Conservation (phyloP, 2,113 vertebrate genomes). For the Felis chaus region DNA sequence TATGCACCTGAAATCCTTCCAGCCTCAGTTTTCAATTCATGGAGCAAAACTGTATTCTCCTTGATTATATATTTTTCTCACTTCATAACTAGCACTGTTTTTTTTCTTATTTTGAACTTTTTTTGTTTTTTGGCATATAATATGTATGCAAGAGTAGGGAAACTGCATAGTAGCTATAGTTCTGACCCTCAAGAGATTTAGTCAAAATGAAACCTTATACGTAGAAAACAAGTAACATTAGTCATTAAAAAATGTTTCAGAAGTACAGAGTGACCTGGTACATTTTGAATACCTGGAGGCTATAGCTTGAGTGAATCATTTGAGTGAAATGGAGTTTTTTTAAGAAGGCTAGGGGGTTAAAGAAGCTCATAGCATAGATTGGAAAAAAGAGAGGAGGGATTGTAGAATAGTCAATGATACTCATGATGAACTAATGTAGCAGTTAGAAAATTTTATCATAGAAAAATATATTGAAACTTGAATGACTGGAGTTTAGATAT, state of each 20-base stretch:
- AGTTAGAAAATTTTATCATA: neutral
- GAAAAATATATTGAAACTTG: neutral
- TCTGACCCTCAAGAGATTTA: neutral
- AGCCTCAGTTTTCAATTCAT: neutral
- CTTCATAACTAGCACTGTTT: neutral
- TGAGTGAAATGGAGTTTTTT: constrained; percentile 27
- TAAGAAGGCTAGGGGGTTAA: constrained; percentile 17
- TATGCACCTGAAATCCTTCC: neutral
- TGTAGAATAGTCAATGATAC: neutral
- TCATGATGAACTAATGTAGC: neutral
- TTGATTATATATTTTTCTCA: neutral
- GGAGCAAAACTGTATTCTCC: neutral
- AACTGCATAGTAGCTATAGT: neutral
- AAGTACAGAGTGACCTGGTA: constrained; percentile 34
- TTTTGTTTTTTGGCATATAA: neutral
- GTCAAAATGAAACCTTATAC: neutral
- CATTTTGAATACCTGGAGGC: constrained; percentile 3
- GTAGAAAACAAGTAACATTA: constrained; percentile 1
- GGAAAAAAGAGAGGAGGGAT: neutral
- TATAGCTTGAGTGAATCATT: constrained; percentile 53
- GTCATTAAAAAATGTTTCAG: constrained; percentile 16
- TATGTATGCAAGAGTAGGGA: neutral
- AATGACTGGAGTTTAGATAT: neutral
- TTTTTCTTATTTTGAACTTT: neutral
- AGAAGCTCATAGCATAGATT: neutral